Percentiles rank a stretch among this genome's conserved stretches.
Conservation (phyloP, 2,113 vertebrate species). For the Rutilus rutilus region DNA sequence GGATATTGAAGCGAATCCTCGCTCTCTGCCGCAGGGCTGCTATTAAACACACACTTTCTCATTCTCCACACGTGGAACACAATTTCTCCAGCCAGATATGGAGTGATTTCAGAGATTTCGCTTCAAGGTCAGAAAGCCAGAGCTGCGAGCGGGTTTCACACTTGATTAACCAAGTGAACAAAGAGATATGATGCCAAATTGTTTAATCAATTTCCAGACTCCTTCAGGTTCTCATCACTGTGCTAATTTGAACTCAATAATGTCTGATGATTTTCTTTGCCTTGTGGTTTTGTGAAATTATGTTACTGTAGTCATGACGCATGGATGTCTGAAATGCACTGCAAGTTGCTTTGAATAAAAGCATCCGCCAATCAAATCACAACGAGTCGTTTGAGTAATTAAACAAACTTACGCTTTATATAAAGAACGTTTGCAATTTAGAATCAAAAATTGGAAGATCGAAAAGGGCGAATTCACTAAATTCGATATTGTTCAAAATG, state of each 20-base stretch:
- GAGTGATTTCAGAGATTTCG: not conserved
- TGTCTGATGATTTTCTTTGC: not conserved
- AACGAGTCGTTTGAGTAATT: not conserved
- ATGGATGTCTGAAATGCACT: not conserved
- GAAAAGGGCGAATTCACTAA: not conserved
- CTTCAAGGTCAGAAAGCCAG: conserved; percentile 10
- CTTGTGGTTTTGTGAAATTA: not conserved
- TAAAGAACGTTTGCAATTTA: not conserved
- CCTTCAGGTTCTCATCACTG: not conserved
- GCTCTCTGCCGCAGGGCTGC: conserved; percentile 16
- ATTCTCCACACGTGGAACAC: not conserved
- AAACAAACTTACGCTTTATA: not conserved
- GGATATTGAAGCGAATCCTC: conserved; percentile 49
- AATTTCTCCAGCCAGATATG: not conserved
- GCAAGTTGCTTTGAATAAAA: not conserved
- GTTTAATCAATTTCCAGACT: not conserved
- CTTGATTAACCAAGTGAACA: not conserved
- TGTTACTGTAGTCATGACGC: not conserved
- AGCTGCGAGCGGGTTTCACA: not conserved
- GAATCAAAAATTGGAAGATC: not conserved
- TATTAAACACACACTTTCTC: conserved; percentile 44
- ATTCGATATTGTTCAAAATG: not conserved
- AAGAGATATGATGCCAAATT: not conserved
- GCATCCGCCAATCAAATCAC: not conserved
- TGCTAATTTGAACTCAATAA: not conserved